These are phyloP conservation scores for Anguilla pacifica DNA, from an alignment of 2,797 vertebrate genomes.

Conservation along the genomic window DNA sequence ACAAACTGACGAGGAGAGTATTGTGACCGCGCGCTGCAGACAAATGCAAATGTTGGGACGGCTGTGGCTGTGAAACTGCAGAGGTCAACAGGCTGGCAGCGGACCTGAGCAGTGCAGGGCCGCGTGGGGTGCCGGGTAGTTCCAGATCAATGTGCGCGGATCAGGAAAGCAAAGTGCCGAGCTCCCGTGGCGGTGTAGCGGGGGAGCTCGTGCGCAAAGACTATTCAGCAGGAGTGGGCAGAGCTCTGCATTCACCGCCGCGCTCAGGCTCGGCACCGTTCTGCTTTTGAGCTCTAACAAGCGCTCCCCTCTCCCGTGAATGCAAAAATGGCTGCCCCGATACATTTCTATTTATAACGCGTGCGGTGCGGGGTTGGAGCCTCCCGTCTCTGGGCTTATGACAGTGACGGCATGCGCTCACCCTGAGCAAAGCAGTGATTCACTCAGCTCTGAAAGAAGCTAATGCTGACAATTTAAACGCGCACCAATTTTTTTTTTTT, in stretches of 20 bases:
- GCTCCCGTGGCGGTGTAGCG: background rate
- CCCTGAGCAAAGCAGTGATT: background rate
- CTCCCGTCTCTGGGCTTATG: background rate
- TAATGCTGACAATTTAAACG: background rate
- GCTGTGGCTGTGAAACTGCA: background rate
- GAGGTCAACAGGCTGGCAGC: background rate
- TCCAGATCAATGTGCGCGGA: background rate
- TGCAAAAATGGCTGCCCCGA: background rate
- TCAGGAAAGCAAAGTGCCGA: background rate
- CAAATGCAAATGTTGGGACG: background rate
- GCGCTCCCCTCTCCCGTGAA: background rate
- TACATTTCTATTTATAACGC: constrained; percentile 17
- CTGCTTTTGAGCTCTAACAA: constrained; percentile 13
- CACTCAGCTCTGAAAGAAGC: background rate
- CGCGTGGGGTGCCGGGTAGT: background rate
- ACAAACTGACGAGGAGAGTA: background rate
- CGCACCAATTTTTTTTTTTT: background rate
- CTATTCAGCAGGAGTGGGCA: constrained; percentile 6
- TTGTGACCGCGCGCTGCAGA: background rate
- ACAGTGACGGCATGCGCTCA: background rate
- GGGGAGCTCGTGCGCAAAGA: background rate
- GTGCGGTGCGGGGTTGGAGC: background rate
- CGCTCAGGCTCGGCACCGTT: background rate
- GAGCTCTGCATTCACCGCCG: background rate
- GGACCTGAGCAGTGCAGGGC: background rate